These are phyloP conservation scores for Okamejei kenojei DNA, from an alignment of 2,797 vertebrate species.

Conservation along the genomic window DNA sequence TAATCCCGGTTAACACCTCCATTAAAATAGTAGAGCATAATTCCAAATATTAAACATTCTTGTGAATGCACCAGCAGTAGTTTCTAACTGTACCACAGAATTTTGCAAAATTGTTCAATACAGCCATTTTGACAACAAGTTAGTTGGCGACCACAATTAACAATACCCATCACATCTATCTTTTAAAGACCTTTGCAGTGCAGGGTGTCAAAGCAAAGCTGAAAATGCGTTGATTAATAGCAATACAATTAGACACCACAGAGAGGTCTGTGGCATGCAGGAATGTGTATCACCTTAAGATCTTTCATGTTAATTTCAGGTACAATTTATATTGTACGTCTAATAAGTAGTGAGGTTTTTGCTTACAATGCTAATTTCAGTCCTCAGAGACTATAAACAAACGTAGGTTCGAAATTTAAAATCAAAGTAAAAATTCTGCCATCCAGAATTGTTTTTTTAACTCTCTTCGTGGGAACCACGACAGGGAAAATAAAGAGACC, in stretches of 20 bases:
- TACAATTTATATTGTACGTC: not conserved
- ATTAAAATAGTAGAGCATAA: not conserved
- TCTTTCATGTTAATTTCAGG: not conserved
- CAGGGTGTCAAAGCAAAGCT: not conserved
- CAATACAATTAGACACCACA: not conserved
- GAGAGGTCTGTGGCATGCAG: not conserved
- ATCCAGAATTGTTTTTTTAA: conserved; percentile 47
- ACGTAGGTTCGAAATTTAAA: conserved; percentile 43
- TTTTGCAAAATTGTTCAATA: not conserved
- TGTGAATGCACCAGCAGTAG: not conserved
- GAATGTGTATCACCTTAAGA: not conserved
- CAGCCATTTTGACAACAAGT: not conserved
- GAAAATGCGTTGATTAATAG: not conserved
- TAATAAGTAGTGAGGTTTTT: conserved; percentile 38
- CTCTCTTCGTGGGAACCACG: conserved; percentile 44
- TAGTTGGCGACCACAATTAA: not conserved
- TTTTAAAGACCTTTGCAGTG: not conserved
- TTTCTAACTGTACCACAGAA: not conserved
- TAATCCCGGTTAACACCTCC: not conserved
- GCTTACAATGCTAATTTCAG: conserved; percentile 52
- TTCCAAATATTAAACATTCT: not conserved
- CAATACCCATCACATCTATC: not conserved
- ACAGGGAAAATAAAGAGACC: conserved; percentile 46
- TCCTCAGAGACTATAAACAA: conserved; percentile 17
- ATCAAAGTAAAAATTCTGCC: conserved; percentile 45